These are phyloP conservation scores for Plodia interpunctella DNA, from an alignment of 1,140 invertebrate species.

Conservation along the genomic window DNA sequence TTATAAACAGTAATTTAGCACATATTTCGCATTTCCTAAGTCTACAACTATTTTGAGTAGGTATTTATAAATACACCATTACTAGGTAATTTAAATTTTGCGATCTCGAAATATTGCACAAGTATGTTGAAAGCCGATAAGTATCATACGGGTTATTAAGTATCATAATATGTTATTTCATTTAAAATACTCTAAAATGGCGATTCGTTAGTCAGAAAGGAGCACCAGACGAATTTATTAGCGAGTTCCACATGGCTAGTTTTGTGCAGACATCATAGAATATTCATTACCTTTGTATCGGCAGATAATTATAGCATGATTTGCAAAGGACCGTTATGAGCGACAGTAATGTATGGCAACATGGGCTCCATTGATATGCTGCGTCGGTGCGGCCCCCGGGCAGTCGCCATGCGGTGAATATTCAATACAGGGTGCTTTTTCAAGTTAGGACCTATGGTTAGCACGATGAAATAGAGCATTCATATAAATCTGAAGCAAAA, in stretches of 20 bases:
- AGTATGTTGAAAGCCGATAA: background rate
- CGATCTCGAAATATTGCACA: background rate
- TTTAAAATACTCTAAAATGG: background rate
- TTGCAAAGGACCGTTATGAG: slow-evolving; percentile 20
- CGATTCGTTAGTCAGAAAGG: background rate
- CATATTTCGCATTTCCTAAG: too few relatives aligned
- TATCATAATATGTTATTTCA: background rate
- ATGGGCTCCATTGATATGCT: slow-evolving; percentile 43
- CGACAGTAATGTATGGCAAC: slow-evolving; percentile 15
- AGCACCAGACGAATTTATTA: background rate
- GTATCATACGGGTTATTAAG: background rate
- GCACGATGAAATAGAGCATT: too few relatives aligned
- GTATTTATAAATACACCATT: too few relatives aligned
- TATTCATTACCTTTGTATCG: slow-evolving; percentile 2
- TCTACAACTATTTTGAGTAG: too few relatives aligned
- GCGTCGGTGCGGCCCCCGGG: slow-evolving; percentile 19
- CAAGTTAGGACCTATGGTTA: too few relatives aligned
- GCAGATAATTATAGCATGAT: slow-evolving; percentile 7
- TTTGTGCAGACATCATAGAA: background rate
- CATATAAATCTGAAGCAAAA: too few relatives aligned
- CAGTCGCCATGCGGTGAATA: background rate
- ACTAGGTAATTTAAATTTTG: too few relatives aligned
- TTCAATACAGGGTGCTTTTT: background rate
- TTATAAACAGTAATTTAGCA: background rate
- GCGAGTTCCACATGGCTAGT: background rate